These are phyloP conservation scores for Cyclopterus lumpus DNA, from an alignment of 2,797 vertebrate species.

Conservation along the genomic window DNA sequence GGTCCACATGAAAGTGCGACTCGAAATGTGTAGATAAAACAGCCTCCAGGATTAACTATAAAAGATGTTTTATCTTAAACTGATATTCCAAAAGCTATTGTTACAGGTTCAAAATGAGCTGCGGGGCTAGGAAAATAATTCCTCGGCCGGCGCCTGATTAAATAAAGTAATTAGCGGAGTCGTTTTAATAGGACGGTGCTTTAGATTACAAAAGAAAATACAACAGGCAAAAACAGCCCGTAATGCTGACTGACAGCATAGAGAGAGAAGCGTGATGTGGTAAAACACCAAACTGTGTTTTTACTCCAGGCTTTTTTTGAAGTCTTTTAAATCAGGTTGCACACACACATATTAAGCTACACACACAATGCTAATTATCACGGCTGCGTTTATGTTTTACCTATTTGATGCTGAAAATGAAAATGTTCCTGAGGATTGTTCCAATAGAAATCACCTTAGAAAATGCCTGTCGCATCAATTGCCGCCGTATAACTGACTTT, in stretches of 20 bases:
- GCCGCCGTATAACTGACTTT: slow-evolving; percentile 65
- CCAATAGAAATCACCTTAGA: slow-evolving; percentile 72
- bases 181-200: slow-evolving; percentile 67
- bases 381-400: slow-evolving; percentile 57
- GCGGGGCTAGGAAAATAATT: slow-evolving; percentile 70
- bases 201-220: slow-evolving; percentile 80
- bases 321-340: slow-evolving; percentile 73
- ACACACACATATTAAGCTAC: slow-evolving; percentile 49
- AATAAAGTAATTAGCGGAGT: slow-evolving; percentile 78
- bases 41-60: slow-evolving; percentile 62
- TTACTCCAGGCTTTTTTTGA: slow-evolving; percentile 68
- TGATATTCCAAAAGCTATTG: slow-evolving; percentile 72
- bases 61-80: slow-evolving; percentile 65
- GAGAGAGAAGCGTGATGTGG: slow-evolving; percentile 61
- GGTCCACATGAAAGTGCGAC: slow-evolving; percentile 58
- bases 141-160: slow-evolving; percentile 66
- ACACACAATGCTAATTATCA: slow-evolving; percentile 76
- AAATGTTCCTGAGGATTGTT: slow-evolving; percentile 79
- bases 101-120: slow-evolving; percentile 72
- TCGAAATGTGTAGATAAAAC: slow-evolving; percentile 51
- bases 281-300: slow-evolving; percentile 64
- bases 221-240: slow-evolving; percentile 58
- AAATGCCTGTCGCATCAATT: slow-evolving; percentile 69
- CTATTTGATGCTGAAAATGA: slow-evolving; percentile 77
- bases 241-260: slow-evolving; percentile 80